phyloP scores from a whole-genome alignment of 2,888 invertebrate species.

The Alloplasta piceator region DNA sequence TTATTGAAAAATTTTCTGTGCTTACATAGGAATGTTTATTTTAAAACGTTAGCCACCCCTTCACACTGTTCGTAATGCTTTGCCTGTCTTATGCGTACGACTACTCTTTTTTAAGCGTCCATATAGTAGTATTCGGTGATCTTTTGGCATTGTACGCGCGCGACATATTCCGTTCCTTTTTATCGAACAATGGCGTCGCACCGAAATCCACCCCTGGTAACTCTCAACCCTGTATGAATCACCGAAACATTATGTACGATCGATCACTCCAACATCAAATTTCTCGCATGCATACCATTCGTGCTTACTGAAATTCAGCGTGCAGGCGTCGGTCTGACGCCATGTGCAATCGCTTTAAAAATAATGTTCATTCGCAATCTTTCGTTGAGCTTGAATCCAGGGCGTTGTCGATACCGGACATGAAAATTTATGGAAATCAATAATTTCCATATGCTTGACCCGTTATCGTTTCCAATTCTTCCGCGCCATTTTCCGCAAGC shows the following conservation, averaged over 20 bases:
- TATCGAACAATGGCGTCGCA: slow-evolving; percentile 74
- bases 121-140: slow-evolving; percentile 5
- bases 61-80: slow-evolving; percentile 35
- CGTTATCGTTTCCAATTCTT: slow-evolving; percentile 4
- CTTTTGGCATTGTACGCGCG: slow-evolving; percentile 22
- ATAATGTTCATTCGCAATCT: slow-evolving; percentile 16
- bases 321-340: slow-evolving; percentile 8
- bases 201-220: slow-evolving; percentile 51
- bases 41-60: slow-evolving; percentile 78
- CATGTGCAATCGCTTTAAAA: not conserved
- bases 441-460: slow-evolving; percentile 16
- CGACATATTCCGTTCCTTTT: slow-evolving; percentile 79
- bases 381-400: not conserved
- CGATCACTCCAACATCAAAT: slow-evolving; percentile 70
- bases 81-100: slow-evolving; percentile 10
- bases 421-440: slow-evolving; percentile 27
- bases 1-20: slow-evolving; percentile 56
- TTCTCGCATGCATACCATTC: slow-evolving; percentile 41
- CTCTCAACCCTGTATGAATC: slow-evolving; percentile 72
- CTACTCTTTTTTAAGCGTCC: slow-evolving; percentile 22
- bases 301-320: slow-evolving; percentile 19
- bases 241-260: slow-evolving; percentile 74
- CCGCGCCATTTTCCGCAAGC: slow-evolving; percentile 22
- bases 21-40: slow-evolving; percentile 80
- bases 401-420: not conserved